A percentile compares a stretch with the other conserved stretches of the same genome.
Evolutionary conservation across 2,888 invertebrate genomes (phyloP).

Genomic region (Trichogramma dendrolimi): DNA sequence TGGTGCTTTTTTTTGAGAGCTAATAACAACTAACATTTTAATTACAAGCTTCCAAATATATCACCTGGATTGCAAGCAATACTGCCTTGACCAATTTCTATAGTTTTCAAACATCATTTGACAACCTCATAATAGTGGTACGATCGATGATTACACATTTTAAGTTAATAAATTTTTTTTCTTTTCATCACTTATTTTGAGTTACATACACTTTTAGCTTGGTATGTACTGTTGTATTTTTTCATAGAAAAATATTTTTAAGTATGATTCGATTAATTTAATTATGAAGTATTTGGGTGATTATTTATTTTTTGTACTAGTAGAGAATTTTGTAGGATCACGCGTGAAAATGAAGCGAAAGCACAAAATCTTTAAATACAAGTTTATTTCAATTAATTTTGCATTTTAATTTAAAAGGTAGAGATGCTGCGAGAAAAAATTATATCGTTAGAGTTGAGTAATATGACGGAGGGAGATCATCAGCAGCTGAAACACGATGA

Average conservation of each 20-base stretch:
- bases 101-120: slow-evolving; percentile 44
- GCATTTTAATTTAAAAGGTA: slow-evolving; percentile 58
- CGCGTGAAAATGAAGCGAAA: not conserved
- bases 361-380: not conserved
- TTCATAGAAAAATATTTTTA: not conserved
- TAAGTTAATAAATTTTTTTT: not conserved
- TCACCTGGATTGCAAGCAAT: slow-evolving; percentile 47
- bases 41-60: slow-evolving; percentile 47
- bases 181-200: not conserved
- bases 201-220: no score
- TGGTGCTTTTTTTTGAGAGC: not conserved
- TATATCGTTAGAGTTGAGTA: slow-evolving; percentile 79
- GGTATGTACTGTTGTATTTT: not conserved
- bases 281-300: not conserved
- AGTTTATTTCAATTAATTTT: not conserved
- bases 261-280: not conserved
- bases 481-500: no score
- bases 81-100: slow-evolving; percentile 47
- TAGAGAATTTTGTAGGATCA: not conserved
- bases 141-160: slow-evolving; percentile 24
- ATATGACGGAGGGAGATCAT: slow-evolving; percentile 55
- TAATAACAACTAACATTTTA: slow-evolving; percentile 16
- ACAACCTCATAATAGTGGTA: slow-evolving; percentile 44
- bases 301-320: not conserved
- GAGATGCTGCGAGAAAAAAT: slow-evolving; percentile 89